These are phyloP conservation scores for Drosophila navojoa DNA, from an alignment of 1,140 invertebrate species.

Conservation along the genomic window DNA sequence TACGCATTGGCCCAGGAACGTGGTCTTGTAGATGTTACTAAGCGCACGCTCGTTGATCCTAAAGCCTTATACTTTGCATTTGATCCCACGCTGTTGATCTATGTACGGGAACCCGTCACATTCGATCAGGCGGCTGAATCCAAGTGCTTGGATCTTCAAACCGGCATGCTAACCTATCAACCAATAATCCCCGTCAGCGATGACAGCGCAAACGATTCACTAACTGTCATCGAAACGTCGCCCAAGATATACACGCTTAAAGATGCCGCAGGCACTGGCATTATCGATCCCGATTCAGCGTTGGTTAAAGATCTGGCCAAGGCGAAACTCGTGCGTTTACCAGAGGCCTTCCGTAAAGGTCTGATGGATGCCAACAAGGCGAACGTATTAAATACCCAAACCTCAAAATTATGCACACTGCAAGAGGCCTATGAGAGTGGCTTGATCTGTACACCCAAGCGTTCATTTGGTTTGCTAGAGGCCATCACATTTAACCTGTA, in stretches of 20 bases:
- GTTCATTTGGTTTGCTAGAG: slow-evolving; percentile 91
- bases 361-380: slow-evolving; percentile 94
- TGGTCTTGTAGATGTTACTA: slow-evolving; percentile 88
- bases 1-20: slow-evolving; percentile 89
- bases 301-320: slow-evolving; percentile 94
- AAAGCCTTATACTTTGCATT: slow-evolving; percentile 89
- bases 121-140: slow-evolving; percentile 91
- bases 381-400: slow-evolving; percentile 92
- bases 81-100: slow-evolving; percentile 89
- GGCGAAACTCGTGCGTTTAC: slow-evolving; percentile 91
- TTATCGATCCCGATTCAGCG: slow-evolving; percentile 94
- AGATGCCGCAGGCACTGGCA: slow-evolving; percentile 92
- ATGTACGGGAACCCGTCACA: slow-evolving; percentile 88
- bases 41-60: slow-evolving; percentile 85
- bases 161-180: slow-evolving; percentile 92
- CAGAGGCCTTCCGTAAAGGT: slow-evolving; percentile 93
- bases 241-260: slow-evolving; percentile 90
- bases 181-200: slow-evolving; percentile 69
- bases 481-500: slow-evolving; percentile 93
- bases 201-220: slow-evolving; percentile 64
- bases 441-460: slow-evolving; percentile 90
- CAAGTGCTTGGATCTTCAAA: slow-evolving; percentile 88
- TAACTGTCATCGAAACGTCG: slow-evolving; percentile 60
- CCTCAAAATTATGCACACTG: slow-evolving; percentile 91
- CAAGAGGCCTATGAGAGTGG: slow-evolving; percentile 90